These are phyloP conservation scores for Albula goreensis DNA, from an alignment of 2,113 vertebrate species.

Conservation along the genomic window DNA sequence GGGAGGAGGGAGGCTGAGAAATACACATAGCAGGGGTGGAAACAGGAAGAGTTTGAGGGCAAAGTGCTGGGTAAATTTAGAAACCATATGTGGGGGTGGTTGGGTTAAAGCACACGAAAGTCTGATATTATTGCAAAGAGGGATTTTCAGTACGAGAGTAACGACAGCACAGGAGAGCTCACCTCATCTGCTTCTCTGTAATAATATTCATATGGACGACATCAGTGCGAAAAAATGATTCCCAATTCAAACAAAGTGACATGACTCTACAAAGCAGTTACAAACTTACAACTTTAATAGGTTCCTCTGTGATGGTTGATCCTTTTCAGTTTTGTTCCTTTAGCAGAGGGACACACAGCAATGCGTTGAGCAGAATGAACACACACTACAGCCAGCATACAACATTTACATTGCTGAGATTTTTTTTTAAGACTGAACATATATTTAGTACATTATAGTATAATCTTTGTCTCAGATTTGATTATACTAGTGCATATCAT, in stretches of 20 bases:
- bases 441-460: conserved; percentile 1
- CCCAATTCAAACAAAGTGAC: conserved; percentile 38
- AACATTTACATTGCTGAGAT: conserved; percentile 32
- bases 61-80: not conserved
- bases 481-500: conserved; percentile 7
- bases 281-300: conserved; percentile 56
- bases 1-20: not conserved
- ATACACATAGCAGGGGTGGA: not conserved
- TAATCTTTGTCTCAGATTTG: not conserved
- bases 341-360: conserved; percentile 36
- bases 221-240: not conserved
- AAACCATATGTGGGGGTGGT: not conserved
- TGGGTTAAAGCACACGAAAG: not conserved
- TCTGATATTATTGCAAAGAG: not conserved
- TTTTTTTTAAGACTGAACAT: conserved; percentile 28
- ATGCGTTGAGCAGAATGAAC: conserved; percentile 41
- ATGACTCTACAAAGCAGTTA: conserved; percentile 47
- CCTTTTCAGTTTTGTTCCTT: conserved; percentile 29
- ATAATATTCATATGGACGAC: not conserved
- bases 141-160: not conserved
- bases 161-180: conserved; percentile 13
- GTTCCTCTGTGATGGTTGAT: conserved; percentile 28
- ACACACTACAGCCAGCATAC: conserved; percentile 51
- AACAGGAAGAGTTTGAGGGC: not conserved
- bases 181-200: not conserved